Conservation (phyloP, 2,113 vertebrate genomes). For the Athene noctua region DNA sequence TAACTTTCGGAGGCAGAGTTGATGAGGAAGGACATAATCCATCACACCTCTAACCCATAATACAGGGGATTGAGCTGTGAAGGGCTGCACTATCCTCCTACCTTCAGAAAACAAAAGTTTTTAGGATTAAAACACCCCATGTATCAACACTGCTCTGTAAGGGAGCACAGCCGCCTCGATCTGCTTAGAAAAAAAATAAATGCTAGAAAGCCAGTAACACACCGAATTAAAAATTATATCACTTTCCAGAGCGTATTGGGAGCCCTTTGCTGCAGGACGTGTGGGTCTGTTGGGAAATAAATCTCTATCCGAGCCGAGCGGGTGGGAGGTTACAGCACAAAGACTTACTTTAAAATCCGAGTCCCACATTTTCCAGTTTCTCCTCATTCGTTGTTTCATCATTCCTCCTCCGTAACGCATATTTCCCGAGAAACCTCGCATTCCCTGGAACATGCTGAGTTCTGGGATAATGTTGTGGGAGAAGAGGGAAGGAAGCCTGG, state of each 20-base stretch:
- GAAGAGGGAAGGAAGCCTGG: conserved; percentile 91
- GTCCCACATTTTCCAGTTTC: conserved; percentile 78
- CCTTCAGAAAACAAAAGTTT: neutral
- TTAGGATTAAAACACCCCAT: neutral
- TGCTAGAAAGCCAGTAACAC: fast-evolving
- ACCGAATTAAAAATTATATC: fast-evolving
- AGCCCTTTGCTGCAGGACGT: neutral
- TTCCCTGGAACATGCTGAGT: conserved; percentile 79
- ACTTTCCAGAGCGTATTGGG: neutral
- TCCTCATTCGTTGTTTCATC: conserved; percentile 87
- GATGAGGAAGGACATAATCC: neutral
- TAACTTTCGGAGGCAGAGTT: neutral
- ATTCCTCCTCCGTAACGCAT: conserved; percentile 84
- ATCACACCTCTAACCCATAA: neutral
- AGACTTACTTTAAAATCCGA: conserved; percentile 80
- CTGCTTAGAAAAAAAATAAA: neutral
- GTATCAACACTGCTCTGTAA: no score
- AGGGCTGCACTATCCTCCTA: fast-evolving
- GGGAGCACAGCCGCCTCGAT: neutral
- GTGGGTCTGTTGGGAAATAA: neutral
- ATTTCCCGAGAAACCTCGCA: conserved; percentile 82
- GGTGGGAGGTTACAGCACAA: neutral
- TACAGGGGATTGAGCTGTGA: fast-evolving
- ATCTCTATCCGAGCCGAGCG: neutral
- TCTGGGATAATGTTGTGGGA: conserved; percentile 85